Conservation (phyloP, 1,140 invertebrate species). For the Bombus polaris region DNA sequence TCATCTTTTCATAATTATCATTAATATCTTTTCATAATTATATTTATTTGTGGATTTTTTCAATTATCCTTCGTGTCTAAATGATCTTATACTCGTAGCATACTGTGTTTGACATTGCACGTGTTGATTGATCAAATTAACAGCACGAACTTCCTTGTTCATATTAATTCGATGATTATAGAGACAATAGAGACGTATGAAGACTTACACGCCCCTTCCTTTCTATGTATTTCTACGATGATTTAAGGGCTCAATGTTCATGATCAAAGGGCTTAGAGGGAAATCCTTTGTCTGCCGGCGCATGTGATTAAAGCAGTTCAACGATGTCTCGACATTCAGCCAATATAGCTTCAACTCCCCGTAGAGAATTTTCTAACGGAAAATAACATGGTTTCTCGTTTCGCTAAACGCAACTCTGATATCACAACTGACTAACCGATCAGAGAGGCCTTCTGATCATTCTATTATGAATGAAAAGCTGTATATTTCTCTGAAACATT, state of each 20-base stretch:
- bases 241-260: slow-evolving; percentile 34
- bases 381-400: slow-evolving; percentile 10
- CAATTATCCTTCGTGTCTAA: not conserved
- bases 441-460: not conserved
- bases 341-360: not conserved
- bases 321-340: slow-evolving; percentile 4
- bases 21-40: not conserved
- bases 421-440: not conserved
- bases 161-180: not conserved
- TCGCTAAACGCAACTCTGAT: not conserved
- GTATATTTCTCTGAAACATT: not conserved
- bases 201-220: slow-evolving; percentile 5
- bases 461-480: not conserved
- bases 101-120: not conserved
- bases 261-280: slow-evolving; percentile 19
- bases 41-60: not conserved
- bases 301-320: slow-evolving; percentile 23
- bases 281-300: slow-evolving; percentile 18
- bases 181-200: not conserved
- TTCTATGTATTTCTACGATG: slow-evolving; percentile 5
- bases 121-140: slow-evolving; percentile 16
- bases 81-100: no score
- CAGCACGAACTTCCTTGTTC: not conserved
- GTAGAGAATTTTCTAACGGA: not conserved
- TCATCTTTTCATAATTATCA: not conserved